Percentiles rank a stretch among this genome's conserved stretches.
Evolutionary conservation across 2,113 vertebrate genomes (phyloP).

Genomic region (Himantopus leucocephalus): DNA sequence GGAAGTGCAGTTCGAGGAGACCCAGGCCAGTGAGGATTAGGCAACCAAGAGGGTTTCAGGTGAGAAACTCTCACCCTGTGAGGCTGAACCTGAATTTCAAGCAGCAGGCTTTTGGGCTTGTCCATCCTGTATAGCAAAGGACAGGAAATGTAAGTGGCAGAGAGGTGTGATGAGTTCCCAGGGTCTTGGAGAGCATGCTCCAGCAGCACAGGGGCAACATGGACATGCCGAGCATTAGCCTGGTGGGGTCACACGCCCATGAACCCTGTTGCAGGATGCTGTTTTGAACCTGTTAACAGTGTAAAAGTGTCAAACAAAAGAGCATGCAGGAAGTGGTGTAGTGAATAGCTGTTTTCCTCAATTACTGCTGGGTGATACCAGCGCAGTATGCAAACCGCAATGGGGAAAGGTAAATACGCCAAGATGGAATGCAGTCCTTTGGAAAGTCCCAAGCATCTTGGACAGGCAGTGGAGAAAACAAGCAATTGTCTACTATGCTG

Average conservation of each 20-base stretch:
- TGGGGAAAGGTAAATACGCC: not conserved
- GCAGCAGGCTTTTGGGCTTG: not conserved
- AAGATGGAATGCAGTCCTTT: fast-evolving
- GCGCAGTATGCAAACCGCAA: not conserved
- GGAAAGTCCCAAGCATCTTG: not conserved
- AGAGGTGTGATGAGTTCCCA: not conserved
- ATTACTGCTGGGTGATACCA: not conserved
- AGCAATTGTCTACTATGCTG: not conserved
- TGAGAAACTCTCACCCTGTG: not conserved
- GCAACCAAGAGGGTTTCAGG: not conserved
- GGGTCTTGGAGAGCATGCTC: not conserved
- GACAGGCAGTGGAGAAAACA: not conserved
- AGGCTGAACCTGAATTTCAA: not conserved
- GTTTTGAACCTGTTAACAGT: not conserved
- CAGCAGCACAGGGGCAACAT: not conserved
- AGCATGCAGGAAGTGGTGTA: not conserved
- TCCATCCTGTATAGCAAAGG: not conserved
- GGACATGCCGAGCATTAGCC: not conserved
- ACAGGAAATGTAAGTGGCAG: not conserved
- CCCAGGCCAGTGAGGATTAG: not conserved
- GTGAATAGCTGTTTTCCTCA: not conserved
- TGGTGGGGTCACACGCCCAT: fast-evolving
- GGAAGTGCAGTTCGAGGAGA: not conserved
- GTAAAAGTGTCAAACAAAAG: not conserved
- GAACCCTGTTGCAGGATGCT: not conserved